phyloP scores from a whole-genome alignment of 2,797 vertebrate genomes.

The Rhadinocentrus ornatus region DNA sequence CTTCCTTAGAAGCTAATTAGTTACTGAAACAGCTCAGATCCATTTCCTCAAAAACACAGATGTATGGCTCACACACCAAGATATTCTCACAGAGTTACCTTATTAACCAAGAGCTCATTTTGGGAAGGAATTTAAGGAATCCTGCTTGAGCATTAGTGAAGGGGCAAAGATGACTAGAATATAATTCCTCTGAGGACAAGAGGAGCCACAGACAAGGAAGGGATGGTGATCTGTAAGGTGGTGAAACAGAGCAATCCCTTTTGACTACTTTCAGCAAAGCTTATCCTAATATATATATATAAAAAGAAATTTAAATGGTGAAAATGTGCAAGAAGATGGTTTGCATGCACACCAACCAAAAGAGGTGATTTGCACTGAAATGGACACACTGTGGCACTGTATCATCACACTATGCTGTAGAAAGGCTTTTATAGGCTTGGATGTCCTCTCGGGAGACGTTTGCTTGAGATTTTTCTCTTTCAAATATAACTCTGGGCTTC shows the following conservation, averaged over 20 bases:
- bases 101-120: constrained; percentile 53
- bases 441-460: constrained; percentile 51
- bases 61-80: background rate
- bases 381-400: constrained; percentile 58
- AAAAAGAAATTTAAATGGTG: background rate
- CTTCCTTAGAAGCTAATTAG: constrained; percentile 29
- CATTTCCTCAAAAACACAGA: constrained; percentile 40
- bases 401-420: constrained; percentile 27
- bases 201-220: constrained; percentile 9
- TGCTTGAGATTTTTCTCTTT: constrained; percentile 51
- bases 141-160: constrained; percentile 31
- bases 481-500: constrained; percentile 62
- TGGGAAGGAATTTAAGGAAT: constrained; percentile 62
- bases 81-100: constrained; percentile 24
- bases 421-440: constrained; percentile 50
- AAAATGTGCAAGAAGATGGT: background rate
- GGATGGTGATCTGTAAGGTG: background rate
- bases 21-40: constrained; percentile 25
- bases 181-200: constrained; percentile 10
- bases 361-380: constrained; percentile 25
- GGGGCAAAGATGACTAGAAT: constrained; percentile 17
- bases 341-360: constrained; percentile 13
- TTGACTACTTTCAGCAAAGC: constrained; percentile 22
- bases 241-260: constrained; percentile 14
- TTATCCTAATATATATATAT: constrained; percentile 17